Evolutionary conservation across 2,113 vertebrate species (phyloP).

Genomic region (Thamnaconus septentrionalis): DNA sequence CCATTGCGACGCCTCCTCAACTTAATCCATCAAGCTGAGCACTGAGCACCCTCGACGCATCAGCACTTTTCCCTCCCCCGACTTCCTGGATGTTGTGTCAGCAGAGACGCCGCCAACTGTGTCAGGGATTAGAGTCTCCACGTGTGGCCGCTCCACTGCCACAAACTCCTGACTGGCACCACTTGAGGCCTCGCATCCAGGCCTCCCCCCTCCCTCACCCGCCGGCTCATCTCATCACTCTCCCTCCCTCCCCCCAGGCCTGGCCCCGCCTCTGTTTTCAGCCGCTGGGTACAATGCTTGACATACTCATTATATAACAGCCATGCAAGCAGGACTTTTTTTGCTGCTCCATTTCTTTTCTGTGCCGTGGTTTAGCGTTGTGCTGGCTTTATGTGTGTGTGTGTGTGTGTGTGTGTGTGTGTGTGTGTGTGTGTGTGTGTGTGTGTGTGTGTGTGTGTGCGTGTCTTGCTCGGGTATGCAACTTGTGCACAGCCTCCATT

Average conservation of each 20-base stretch:
- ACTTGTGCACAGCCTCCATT: no score
- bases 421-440: no score
- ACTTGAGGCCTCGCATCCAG: conserved; percentile 25
- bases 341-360: conserved; percentile 71
- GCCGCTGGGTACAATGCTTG: conserved; percentile 50
- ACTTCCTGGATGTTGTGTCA: conserved; percentile 58
- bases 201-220: neutral
- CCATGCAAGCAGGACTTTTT: conserved; percentile 28
- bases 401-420: conserved; percentile 1
- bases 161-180: conserved; percentile 50
- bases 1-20: conserved; percentile 38
- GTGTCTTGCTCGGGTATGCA: no score
- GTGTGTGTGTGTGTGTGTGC: no score
- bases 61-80: conserved; percentile 53
- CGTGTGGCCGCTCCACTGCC: conserved; percentile 27
- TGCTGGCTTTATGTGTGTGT: conserved; percentile 15
- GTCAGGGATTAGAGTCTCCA: conserved; percentile 55
- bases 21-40: conserved; percentile 55
- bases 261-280: conserved; percentile 52
- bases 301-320: conserved; percentile 69
- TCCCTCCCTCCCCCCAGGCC: conserved; percentile 19
- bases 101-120: conserved; percentile 53
- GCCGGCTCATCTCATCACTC: conserved; percentile 35
- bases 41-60: conserved; percentile 23
- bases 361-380: conserved; percentile 59